A percentile compares a stretch with the other conserved stretches of the same genome.
Conservation (phyloP, 1,140 invertebrate genomes). For the Heliconius congener region DNA sequence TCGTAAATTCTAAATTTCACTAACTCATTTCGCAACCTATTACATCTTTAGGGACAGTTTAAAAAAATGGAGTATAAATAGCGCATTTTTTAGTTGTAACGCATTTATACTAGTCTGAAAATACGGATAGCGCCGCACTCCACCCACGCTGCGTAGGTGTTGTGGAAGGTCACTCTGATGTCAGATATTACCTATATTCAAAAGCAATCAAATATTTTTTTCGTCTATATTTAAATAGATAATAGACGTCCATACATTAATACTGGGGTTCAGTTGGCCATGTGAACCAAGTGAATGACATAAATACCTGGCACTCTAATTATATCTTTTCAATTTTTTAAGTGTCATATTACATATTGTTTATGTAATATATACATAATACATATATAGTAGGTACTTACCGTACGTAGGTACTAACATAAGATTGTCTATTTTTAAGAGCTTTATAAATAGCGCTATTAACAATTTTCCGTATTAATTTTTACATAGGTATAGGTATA, state of each 20-base stretch:
- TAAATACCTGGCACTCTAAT: too few relatives aligned
- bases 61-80: constrained; percentile 43
- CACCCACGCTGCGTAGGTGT: constrained; percentile 31
- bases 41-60: constrained; percentile 8
- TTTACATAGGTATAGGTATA: background rate
- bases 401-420: background rate
- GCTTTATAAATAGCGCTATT: background rate
- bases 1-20: too few relatives aligned
- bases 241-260: background rate
- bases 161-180: constrained; percentile 30
- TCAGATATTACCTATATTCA: constrained; percentile 20
- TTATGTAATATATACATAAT: background rate
- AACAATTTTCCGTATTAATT: background rate
- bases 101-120: constrained; percentile 55
- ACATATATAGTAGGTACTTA: too few relatives aligned
- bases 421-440: background rate
- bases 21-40: constrained; percentile 1
- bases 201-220: background rate
- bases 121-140: constrained; percentile 49
- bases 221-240: background rate
- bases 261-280: too few relatives aligned
- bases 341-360: too few relatives aligned
- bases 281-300: background rate
- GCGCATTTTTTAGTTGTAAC: constrained; percentile 51
- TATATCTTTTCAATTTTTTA: too few relatives aligned